Evolutionary conservation across 2,888 invertebrate species (phyloP).

Genomic region (Leptinotarsa rubiginosa): DNA sequence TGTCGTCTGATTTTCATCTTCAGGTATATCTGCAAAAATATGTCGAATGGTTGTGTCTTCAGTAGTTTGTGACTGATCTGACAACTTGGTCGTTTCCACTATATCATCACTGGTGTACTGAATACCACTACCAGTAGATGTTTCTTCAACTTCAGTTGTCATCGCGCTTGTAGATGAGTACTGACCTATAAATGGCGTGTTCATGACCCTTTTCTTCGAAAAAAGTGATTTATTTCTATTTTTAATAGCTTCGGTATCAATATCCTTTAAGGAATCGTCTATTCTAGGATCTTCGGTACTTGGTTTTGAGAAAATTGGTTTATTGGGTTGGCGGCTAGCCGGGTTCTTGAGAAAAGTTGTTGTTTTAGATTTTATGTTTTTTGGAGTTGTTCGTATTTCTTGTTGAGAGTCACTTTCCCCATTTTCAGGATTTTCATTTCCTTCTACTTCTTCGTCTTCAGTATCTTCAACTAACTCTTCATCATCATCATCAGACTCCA

Average conservation of each 20-base stretch:
- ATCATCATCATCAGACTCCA: neutral
- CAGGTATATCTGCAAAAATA: constrained; percentile 65
- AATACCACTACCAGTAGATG: constrained; percentile 23
- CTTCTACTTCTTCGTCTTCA: constrained; percentile 25
- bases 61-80: constrained; percentile 45
- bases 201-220: constrained; percentile 63
- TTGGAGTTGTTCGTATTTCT: neutral
- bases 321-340: constrained; percentile 49
- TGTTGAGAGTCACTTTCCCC: constrained; percentile 31
- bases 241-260: constrained; percentile 68
- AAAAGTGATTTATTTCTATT: constrained; percentile 70
- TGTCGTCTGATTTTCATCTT: constrained; percentile 50
- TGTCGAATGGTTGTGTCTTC: constrained; percentile 66
- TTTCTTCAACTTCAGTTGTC: constrained; percentile 26
- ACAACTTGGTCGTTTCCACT: constrained; percentile 38
- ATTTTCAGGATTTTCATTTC: constrained; percentile 33
- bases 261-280: constrained; percentile 56
- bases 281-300: constrained; percentile 45
- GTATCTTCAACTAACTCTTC: constrained; percentile 27
- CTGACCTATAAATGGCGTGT: constrained; percentile 52
- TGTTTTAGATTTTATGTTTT: constrained; percentile 2
- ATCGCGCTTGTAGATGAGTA: constrained; percentile 30
- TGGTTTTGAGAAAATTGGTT: constrained; percentile 34
- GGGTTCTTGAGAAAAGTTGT: constrained; percentile 1
- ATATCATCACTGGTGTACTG: constrained; percentile 12